Conservation (phyloP, 2,797 vertebrate genomes). For the Oreortyx pictus region DNA sequence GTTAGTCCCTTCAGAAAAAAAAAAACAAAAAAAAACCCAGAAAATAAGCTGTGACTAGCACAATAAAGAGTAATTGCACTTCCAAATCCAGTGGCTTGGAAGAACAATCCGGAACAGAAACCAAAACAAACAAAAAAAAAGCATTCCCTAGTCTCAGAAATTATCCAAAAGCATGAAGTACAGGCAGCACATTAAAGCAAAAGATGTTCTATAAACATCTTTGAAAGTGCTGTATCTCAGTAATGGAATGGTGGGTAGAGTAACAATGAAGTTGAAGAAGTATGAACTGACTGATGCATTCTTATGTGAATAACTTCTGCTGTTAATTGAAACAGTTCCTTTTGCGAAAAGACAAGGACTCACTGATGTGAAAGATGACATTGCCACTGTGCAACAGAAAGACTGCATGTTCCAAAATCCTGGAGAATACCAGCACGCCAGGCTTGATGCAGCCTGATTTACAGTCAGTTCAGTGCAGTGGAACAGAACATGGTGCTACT, state of each 20-base stretch:
- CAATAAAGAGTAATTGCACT: neutral
- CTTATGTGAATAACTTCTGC: neutral
- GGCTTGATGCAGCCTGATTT: neutral
- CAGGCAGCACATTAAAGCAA: neutral
- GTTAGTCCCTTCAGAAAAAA: conserved; percentile 58
- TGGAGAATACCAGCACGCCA: neutral
- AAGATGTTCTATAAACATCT: neutral
- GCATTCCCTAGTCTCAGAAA: neutral
- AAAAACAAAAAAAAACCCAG: neutral
- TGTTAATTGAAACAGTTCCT: neutral
- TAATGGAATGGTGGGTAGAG: neutral
- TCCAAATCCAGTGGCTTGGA: neutral
- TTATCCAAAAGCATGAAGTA: neutral
- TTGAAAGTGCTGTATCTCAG: neutral
- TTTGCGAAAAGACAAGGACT: neutral
- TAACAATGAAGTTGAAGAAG: neutral
- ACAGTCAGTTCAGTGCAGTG: accelerated
- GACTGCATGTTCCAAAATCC: neutral
- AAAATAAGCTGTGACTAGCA: neutral
- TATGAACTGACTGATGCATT: neutral
- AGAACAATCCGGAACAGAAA: neutral
- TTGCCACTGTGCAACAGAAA: neutral
- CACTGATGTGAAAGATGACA: neutral
- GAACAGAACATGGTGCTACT: accelerated
- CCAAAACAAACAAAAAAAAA: neutral